phyloP scores from a whole-genome alignment of 1,140 invertebrate species.

The Hylaeus volcanicus region DNA sequence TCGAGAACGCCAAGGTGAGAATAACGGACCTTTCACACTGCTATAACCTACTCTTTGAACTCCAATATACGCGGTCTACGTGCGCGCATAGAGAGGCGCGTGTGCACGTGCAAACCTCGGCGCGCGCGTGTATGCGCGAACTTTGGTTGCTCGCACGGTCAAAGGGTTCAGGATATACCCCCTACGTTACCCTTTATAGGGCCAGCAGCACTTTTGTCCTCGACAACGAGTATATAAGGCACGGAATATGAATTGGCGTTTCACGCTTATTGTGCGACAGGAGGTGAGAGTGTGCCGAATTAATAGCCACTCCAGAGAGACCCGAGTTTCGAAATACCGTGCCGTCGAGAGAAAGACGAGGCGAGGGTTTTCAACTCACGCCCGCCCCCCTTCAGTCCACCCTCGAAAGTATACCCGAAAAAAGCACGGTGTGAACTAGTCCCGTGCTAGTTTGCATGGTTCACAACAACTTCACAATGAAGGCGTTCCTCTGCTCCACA shows the following conservation, averaged over 20 bases:
- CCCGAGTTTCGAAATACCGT: slow-evolving; percentile 58
- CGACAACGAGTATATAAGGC: slow-evolving; percentile 64
- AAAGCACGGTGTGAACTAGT: slow-evolving; percentile 63
- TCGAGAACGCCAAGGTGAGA: slow-evolving; percentile 53
- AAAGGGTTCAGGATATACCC: slow-evolving; percentile 64
- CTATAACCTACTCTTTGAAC: slow-evolving; percentile 18
- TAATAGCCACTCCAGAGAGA: slow-evolving; percentile 74
- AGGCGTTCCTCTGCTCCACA: slow-evolving; percentile 29
- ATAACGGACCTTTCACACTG: slow-evolving; percentile 55
- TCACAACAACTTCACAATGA: slow-evolving; percentile 53
- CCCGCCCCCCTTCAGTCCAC: not conserved
- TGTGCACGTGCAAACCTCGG: not conserved
- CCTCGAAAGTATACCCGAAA: slow-evolving; percentile 45
- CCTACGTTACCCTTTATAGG: slow-evolving; percentile 55
- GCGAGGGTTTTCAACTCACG: slow-evolving; percentile 54
- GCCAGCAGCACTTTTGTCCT: slow-evolving; percentile 64
- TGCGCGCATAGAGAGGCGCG: not conserved
- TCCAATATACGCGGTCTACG: slow-evolving; percentile 16
- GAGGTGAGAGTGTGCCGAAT: slow-evolving; percentile 74
- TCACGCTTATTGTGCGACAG: slow-evolving; percentile 74
- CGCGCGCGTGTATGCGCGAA: not conserved
- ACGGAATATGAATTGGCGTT: slow-evolving; percentile 76
- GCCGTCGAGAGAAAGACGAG: slow-evolving; percentile 52
- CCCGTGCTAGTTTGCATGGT: slow-evolving; percentile 56
- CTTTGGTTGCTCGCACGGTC: slow-evolving; percentile 53